These are phyloP conservation scores for Silurus lanzhouensis DNA, from an alignment of 2,797 vertebrate genomes.

Conservation along the genomic window DNA sequence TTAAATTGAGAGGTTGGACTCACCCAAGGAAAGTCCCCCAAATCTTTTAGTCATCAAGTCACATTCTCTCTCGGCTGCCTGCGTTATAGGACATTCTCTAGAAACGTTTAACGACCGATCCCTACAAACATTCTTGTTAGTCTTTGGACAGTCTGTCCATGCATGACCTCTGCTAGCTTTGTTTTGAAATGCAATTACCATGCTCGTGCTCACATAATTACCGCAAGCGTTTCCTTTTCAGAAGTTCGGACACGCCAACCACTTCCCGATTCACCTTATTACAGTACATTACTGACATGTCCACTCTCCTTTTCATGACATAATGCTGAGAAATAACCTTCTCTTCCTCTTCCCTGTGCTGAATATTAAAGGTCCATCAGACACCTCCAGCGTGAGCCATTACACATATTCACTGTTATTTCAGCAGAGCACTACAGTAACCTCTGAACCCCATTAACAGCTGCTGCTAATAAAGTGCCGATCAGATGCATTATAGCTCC, in stretches of 20 bases:
- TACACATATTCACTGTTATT: slow-evolving; percentile 69
- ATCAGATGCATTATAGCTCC: slow-evolving; percentile 61
- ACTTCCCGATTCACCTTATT: slow-evolving; percentile 56
- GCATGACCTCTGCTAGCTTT: slow-evolving; percentile 59
- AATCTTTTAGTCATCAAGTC: slow-evolving; percentile 49
- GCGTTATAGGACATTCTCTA: not conserved
- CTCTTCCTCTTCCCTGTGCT: not conserved
- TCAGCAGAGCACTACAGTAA: slow-evolving; percentile 66
- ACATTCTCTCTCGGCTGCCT: slow-evolving; percentile 23
- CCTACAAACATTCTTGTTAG: slow-evolving; percentile 15
- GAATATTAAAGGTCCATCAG: slow-evolving; percentile 75
- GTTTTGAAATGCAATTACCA: slow-evolving; percentile 72
- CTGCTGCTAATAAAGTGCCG: slow-evolving; percentile 63
- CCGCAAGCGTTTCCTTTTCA: slow-evolving; percentile 66
- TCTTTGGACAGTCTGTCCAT: slow-evolving; percentile 38
- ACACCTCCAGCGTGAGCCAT: slow-evolving; percentile 66
- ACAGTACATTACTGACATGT: slow-evolving; percentile 53
- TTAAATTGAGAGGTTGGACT: slow-evolving; percentile 38
- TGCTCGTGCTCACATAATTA: slow-evolving; percentile 69
- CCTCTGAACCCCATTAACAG: slow-evolving; percentile 66
- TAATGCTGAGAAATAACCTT: slow-evolving; percentile 14
- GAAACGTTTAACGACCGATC: slow-evolving; percentile 22
- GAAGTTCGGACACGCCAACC: slow-evolving; percentile 55
- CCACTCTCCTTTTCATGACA: not conserved
- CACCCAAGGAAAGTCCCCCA: slow-evolving; percentile 58